Evolutionary conservation across 1,140 invertebrate species (phyloP).

Genomic region (Planococcus citri): DNA sequence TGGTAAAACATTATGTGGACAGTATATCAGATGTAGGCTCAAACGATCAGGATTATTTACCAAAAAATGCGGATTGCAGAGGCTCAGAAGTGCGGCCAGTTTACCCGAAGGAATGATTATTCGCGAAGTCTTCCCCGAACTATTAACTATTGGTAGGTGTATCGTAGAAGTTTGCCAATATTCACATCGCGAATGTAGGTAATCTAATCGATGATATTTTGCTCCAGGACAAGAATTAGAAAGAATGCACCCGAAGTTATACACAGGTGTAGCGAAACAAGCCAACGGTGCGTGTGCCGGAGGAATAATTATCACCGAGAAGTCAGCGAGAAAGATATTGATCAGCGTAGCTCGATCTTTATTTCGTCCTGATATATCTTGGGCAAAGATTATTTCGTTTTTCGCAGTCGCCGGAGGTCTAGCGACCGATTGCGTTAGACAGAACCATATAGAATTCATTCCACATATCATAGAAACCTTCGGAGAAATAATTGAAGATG

Average conservation of each 20-base stretch:
- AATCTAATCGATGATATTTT: too few relatives aligned
- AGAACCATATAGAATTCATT: slow-evolving; percentile 50
- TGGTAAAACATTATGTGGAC: slow-evolving; percentile 47
- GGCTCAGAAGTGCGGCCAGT: slow-evolving; percentile 46
- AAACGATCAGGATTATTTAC: slow-evolving; percentile 49
- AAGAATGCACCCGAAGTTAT: slow-evolving; percentile 45
- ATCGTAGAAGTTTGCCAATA: background rate
- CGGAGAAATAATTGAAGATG: slow-evolving; percentile 47
- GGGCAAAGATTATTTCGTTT: slow-evolving; percentile 53
- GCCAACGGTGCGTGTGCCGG: slow-evolving; percentile 36
- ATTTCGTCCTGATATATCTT: slow-evolving; percentile 37
- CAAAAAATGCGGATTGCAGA: slow-evolving; percentile 53
- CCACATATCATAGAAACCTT: slow-evolving; percentile 47
- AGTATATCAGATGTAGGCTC: slow-evolving; percentile 50
- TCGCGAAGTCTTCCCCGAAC: slow-evolving; percentile 45
- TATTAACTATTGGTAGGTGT: slow-evolving; percentile 35
- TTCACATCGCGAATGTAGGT: too few relatives aligned
- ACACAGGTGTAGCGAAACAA: slow-evolving; percentile 28
- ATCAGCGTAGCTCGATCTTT: slow-evolving; percentile 38
- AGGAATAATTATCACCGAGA: slow-evolving; percentile 41
- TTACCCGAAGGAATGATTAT: slow-evolving; percentile 36
- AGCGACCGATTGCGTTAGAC: slow-evolving; percentile 52
- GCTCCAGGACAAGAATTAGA: slow-evolving; percentile 45
- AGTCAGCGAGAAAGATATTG: slow-evolving; percentile 41
- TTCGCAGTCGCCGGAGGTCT: slow-evolving; percentile 53